phyloP scores from a whole-genome alignment of 1,140 invertebrate genomes.

The Trichonephila clavipes region DNA sequence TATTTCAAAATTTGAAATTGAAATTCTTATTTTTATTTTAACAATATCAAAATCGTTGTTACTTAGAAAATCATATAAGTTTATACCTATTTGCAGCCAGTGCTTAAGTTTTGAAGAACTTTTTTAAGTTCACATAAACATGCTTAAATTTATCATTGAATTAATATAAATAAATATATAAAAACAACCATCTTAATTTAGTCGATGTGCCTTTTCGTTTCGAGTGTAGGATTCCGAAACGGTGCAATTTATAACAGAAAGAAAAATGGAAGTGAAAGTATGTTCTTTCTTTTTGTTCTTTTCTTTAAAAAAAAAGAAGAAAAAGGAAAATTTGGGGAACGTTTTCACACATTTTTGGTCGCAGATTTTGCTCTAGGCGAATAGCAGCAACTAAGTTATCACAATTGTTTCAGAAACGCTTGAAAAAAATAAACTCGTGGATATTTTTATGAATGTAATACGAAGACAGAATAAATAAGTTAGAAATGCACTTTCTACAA shows the following conservation, averaged over 20 bases:
- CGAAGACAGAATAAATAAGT: constrained; percentile 12
- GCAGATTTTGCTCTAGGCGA: background rate
- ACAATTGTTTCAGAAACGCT: constrained; percentile 1
- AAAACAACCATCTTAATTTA: background rate
- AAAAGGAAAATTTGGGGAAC: background rate
- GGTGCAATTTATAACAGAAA: background rate
- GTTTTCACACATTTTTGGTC: background rate
- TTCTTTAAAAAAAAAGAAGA: background rate
- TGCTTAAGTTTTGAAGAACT: too few species aligned
- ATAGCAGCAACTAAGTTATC: background rate
- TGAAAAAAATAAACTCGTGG: background rate
- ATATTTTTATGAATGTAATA: constrained; percentile 19
- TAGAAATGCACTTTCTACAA: background rate
- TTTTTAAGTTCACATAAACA: background rate
- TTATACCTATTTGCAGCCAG: too few species aligned
- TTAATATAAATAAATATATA: background rate
- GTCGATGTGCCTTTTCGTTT: background rate
- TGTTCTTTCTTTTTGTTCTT: background rate
- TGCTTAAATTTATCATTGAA: background rate
- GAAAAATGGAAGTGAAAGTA: background rate
- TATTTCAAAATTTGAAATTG: too few species aligned
- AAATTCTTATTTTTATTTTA: too few species aligned
- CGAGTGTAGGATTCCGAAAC: too few species aligned
- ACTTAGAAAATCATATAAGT: too few species aligned
- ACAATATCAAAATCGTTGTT: too few species aligned